These are phyloP conservation scores for Diuraphis noxia DNA, from an alignment of 1,140 invertebrate species.

Conservation along the genomic window DNA sequence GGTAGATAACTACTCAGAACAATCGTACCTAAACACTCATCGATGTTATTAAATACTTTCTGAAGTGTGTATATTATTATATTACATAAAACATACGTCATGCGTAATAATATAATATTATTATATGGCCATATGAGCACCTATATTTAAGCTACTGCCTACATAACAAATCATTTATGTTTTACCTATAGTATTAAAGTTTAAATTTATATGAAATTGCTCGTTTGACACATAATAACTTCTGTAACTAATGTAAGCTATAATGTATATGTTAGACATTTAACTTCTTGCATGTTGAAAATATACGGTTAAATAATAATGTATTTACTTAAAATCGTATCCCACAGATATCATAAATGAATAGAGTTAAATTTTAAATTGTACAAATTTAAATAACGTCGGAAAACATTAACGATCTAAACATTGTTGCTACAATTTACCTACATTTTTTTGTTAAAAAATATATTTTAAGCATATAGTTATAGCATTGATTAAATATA, in stretches of 20 bases:
- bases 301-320: background rate
- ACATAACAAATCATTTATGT: background rate
- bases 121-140: too few relatives aligned
- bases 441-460: too few relatives aligned
- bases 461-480: too few relatives aligned
- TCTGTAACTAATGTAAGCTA: background rate
- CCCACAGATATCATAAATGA: background rate
- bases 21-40: background rate
- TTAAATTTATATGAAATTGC: background rate
- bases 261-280: background rate
- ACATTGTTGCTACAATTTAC: too few relatives aligned
- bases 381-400: background rate
- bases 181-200: background rate
- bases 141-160: background rate
- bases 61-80: background rate
- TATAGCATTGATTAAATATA: too few relatives aligned
- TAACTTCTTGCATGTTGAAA: background rate
- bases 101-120: too few relatives aligned
- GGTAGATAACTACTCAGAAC: background rate
- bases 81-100: background rate
- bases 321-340: background rate
- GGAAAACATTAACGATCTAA: too few relatives aligned
- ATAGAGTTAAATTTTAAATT: background rate
- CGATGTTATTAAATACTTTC: background rate
- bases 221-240: background rate